Percentiles rank a stretch among this genome's conserved stretches.
phyloP scores from a whole-genome alignment of 2,888 invertebrate genomes.

The Poecilobothrus nobilitatus region DNA sequence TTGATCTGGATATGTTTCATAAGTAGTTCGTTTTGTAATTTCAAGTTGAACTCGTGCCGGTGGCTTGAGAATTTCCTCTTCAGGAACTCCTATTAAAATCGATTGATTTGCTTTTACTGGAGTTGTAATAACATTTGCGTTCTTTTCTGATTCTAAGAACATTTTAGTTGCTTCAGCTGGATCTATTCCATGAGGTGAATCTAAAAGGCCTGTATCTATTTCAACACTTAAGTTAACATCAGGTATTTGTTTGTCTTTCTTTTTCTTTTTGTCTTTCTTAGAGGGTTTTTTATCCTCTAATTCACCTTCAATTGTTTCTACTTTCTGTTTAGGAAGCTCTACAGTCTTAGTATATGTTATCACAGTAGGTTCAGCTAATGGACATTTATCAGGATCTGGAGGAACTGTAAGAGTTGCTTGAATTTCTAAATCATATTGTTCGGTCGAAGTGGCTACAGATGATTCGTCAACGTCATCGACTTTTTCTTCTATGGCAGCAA shows the following conservation, averaged over 20 bases:
- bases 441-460: constrained; percentile 33
- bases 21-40: constrained; percentile 35
- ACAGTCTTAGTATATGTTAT: constrained; percentile 38
- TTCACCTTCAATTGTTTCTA: constrained; percentile 26
- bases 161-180: constrained; percentile 7
- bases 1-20: constrained; percentile 31
- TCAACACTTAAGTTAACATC: constrained; percentile 37
- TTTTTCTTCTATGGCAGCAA: constrained; percentile 26
- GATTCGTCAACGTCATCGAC: constrained; percentile 26
- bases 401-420: constrained; percentile 54
- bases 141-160: constrained; percentile 24
- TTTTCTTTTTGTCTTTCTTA: constrained; percentile 20
- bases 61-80: background rate
- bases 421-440: constrained; percentile 42
- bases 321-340: constrained; percentile 36
- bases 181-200: constrained; percentile 27
- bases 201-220: constrained; percentile 28
- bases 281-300: constrained; percentile 40
- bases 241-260: constrained; percentile 41
- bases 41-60: constrained; percentile 33
- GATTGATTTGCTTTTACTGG: constrained; percentile 16
- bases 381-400: constrained; percentile 46
- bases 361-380: constrained; percentile 31
- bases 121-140: constrained; percentile 18
- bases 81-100: background rate